Conservation (phyloP, 64 coral and sea anemone species). For the Pachyseris speciosa region DNA sequence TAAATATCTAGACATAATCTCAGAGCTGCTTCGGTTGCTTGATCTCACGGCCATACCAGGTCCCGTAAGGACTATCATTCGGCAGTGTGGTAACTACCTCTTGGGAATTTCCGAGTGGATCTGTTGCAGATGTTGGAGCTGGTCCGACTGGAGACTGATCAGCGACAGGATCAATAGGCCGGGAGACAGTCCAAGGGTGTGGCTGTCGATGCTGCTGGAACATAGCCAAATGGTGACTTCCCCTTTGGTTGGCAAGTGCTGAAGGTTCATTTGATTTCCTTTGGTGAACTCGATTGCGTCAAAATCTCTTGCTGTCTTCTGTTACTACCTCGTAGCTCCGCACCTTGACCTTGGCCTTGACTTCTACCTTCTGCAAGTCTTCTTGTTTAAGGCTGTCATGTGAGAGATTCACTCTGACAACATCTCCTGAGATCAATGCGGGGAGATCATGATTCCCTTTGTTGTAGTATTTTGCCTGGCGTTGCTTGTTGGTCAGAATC, state of each 20-base stretch:
- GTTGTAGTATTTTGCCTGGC: background rate
- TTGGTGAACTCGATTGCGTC: too few species aligned
- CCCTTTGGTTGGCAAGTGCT: background rate
- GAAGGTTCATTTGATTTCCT: background rate
- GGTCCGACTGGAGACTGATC: too few species aligned
- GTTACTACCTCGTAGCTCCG: background rate
- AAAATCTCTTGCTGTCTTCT: too few species aligned
- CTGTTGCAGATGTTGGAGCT: too few species aligned
- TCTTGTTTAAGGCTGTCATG: background rate
- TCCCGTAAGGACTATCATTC: background rate
- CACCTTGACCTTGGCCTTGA: background rate
- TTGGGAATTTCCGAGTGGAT: too few species aligned
- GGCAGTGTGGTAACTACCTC: background rate
- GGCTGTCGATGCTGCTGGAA: background rate
- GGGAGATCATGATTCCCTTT: background rate
- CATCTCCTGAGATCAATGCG: too few species aligned
- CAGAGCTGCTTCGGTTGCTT: background rate
- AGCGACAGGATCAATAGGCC: background rate
- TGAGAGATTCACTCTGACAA: too few species aligned
- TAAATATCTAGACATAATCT: background rate
- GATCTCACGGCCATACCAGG: background rate
- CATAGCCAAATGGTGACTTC: background rate
- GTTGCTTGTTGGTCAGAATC: too few species aligned
- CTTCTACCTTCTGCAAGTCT: background rate
- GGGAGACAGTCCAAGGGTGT: background rate